phyloP scores from a whole-genome alignment of 2,888 invertebrate genomes.

The Melanostoma scalare region DNA sequence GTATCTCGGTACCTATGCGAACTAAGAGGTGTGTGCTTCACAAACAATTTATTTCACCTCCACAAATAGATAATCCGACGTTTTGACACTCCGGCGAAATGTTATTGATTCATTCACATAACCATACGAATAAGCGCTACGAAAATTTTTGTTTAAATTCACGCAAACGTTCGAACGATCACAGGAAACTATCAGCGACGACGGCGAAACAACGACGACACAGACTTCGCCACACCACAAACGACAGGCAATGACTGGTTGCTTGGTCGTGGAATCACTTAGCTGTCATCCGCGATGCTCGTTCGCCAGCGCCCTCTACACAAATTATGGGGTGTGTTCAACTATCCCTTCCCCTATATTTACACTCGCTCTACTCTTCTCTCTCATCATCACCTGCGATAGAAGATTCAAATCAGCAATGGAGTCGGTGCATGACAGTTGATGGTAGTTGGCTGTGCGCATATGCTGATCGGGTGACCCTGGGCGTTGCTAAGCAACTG shows the following conservation, averaged over 20 bases:
- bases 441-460: conserved; percentile 53
- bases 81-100: conserved; percentile 34
- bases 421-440: conserved; percentile 69
- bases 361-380: conserved; percentile 53
- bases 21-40: neutral
- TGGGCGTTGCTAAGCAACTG: conserved; percentile 82
- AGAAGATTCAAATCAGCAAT: conserved; percentile 60
- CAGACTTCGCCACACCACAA: conserved; percentile 70
- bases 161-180: conserved; percentile 39
- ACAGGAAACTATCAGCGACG: conserved; percentile 40
- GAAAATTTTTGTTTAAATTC: conserved; percentile 23
- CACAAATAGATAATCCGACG: conserved; percentile 25
- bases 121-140: conserved; percentile 31
- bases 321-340: conserved; percentile 62
- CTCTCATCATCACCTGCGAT: conserved; percentile 33
- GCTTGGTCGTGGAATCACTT: conserved; percentile 52
- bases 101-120: conserved; percentile 27
- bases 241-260: conserved; percentile 71
- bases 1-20: no score
- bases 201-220: conserved; percentile 63
- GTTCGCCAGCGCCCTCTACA: conserved; percentile 66
- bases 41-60: conserved; percentile 8
- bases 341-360: conserved; percentile 64
- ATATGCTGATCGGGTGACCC: conserved; percentile 57
- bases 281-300: conserved; percentile 63